phyloP scores from a whole-genome alignment of 1,140 invertebrate genomes.

The Lordiphosa stackelbergi region DNA sequence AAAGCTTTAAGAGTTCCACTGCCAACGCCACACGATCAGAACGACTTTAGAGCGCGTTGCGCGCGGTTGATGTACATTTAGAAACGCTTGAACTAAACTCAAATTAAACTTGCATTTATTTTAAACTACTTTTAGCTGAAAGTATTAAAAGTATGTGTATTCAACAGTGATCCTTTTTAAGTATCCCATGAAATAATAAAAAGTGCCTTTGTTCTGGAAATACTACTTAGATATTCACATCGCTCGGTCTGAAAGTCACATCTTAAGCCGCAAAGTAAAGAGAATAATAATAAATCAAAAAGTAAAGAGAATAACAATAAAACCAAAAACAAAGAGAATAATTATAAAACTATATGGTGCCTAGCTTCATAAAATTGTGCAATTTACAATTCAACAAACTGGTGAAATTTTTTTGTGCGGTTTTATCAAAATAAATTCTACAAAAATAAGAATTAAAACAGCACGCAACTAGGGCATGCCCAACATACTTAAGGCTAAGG shows the following conservation, averaged over 20 bases:
- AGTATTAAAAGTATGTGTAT: too few relatives aligned
- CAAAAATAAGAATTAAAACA: too few relatives aligned
- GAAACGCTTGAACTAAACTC: slow-evolving; percentile 6
- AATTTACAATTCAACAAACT: slow-evolving; percentile 37
- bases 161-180: too few relatives aligned
- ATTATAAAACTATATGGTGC: slow-evolving; percentile 14
- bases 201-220: too few relatives aligned
- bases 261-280: slow-evolving; percentile 3
- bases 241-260: not conserved
- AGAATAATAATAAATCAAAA: slow-evolving; percentile 16
- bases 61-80: slow-evolving; percentile 42
- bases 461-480: too few relatives aligned
- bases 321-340: slow-evolving; percentile 27
- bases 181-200: too few relatives aligned
- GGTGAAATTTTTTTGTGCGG: slow-evolving; percentile 1
- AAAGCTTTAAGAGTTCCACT: slow-evolving; percentile 63
- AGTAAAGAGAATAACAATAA: slow-evolving; percentile 4
- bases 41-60: slow-evolving; percentile 70
- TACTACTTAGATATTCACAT: too few relatives aligned
- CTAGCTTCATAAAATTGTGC: slow-evolving; percentile 48
- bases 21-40: slow-evolving; percentile 60
- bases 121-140: not conserved
- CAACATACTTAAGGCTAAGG: too few relatives aligned
- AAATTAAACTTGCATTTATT: not conserved
- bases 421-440: slow-evolving; percentile 6